A percentile compares a stretch with the other conserved stretches of the same genome.
Evolutionary conservation across 2,113 vertebrate genomes (phyloP).

Genomic region (Motacilla tschutschensis): DNA sequence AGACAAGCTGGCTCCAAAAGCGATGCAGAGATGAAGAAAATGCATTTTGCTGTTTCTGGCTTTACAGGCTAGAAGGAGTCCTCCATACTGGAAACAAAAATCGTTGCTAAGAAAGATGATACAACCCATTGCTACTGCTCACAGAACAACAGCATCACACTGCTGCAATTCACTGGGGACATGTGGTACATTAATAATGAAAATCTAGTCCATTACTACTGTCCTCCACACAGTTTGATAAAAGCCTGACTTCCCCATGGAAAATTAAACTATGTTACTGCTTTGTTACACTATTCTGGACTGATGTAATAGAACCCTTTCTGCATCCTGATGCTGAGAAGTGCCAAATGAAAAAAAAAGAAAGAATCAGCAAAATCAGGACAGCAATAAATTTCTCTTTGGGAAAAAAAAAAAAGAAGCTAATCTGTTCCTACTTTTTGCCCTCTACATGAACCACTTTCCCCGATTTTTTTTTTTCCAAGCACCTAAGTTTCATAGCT

Average conservation of each 20-base stretch:
- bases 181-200: slow-evolving; percentile 21
- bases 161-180: not conserved
- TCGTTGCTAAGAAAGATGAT: not conserved
- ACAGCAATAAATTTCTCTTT: not conserved
- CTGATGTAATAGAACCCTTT: not conserved
- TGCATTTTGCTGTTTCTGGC: slow-evolving; percentile 42
- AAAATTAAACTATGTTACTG: slow-evolving; percentile 1
- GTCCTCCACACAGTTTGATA: not conserved
- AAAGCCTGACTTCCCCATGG: slow-evolving; percentile 10
- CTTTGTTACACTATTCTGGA: not conserved
- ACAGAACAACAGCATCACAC: not conserved
- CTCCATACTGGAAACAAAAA: slow-evolving; percentile 14
- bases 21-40: slow-evolving; percentile 67
- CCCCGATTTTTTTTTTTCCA: not conserved
- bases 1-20: slow-evolving; percentile 71
- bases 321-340: not conserved
- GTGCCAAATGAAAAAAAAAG: not conserved
- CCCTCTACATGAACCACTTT: not conserved
- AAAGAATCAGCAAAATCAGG: not conserved
- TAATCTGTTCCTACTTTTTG: not conserved
- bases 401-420: not conserved
- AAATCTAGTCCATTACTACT: slow-evolving; percentile 34
- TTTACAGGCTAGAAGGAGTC: not conserved
- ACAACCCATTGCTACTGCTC: not conserved
- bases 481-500: not conserved